Evolutionary conservation across 1,140 invertebrate species (phyloP).

Genomic region (Atta cephalotes): DNA sequence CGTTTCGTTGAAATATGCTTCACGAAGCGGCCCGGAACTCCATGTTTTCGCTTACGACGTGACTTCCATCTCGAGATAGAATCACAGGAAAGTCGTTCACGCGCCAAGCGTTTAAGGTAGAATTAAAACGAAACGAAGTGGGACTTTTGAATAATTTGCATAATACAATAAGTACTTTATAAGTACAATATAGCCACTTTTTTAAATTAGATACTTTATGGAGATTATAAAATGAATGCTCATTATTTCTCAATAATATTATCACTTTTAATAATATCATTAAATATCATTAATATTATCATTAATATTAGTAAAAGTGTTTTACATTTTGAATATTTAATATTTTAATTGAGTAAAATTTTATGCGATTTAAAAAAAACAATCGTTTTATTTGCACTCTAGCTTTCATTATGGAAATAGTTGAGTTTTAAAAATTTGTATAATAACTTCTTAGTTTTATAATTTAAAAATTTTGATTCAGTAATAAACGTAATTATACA

Average conservation of each 20-base stretch:
- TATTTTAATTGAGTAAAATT: neutral
- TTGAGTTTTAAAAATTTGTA: too few species aligned
- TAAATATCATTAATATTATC: neutral
- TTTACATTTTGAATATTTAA: neutral
- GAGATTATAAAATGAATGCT: neutral
- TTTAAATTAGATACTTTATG: neutral
- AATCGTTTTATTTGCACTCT: too few species aligned
- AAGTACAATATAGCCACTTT: neutral
- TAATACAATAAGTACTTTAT: neutral
- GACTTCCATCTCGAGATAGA: neutral
- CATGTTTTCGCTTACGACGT: constrained; percentile 24
- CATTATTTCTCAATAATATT: neutral
- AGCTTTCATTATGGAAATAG: too few species aligned
- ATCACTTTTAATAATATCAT: neutral
- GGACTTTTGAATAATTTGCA: neutral
- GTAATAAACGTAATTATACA: too few species aligned
- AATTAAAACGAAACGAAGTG: neutral
- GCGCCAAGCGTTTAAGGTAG: constrained; percentile 2
- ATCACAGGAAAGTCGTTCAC: neutral
- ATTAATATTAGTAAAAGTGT: neutral
- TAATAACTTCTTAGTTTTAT: too few species aligned
- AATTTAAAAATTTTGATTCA: too few species aligned
- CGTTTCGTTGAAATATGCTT: constrained; percentile 66
- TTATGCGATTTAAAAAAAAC: neutral
- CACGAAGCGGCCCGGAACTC: neutral